Evolutionary conservation across 2,888 invertebrate species (phyloP).

Genomic region (Dryobotodes eremita): DNA sequence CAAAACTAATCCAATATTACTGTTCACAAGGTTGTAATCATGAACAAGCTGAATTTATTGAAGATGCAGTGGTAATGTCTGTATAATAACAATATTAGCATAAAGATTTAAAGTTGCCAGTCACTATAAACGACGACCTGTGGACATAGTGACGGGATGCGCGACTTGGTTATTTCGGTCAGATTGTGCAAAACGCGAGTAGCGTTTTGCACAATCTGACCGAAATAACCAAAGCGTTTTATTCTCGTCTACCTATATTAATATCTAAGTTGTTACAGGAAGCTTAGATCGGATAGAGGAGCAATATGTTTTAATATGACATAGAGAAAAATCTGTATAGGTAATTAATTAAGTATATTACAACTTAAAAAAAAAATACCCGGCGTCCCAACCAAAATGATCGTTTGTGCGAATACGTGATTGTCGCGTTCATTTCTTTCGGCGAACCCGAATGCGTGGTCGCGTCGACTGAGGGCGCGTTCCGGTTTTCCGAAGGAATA

Average conservation of each 20-base stretch:
- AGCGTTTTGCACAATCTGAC: too few species aligned
- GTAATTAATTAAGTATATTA: background rate
- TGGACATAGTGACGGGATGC: conserved; percentile 19
- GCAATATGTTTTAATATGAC: background rate
- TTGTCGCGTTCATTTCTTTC: background rate
- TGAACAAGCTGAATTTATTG: conserved; percentile 29
- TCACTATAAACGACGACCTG: conserved; percentile 39
- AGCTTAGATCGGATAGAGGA: background rate
- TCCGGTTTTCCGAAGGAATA: background rate
- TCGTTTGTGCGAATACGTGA: background rate
- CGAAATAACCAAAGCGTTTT: background rate
- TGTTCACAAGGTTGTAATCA: conserved; percentile 28
- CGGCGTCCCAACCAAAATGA: background rate
- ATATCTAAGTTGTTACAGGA: background rate
- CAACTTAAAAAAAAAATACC: background rate
- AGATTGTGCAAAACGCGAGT: background rate
- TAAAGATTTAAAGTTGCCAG: conserved; percentile 56
- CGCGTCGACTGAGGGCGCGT: background rate
- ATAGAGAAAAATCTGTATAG: too few species aligned
- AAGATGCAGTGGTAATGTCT: conserved; percentile 50
- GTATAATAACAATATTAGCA: conserved; percentile 64
- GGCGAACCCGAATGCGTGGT: background rate
- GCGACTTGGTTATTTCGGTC: conserved; percentile 35
- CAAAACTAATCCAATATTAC: background rate
- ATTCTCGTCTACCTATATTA: background rate